Conservation (phyloP, 2,888 invertebrate genomes). For the Amiota mariae region DNA sequence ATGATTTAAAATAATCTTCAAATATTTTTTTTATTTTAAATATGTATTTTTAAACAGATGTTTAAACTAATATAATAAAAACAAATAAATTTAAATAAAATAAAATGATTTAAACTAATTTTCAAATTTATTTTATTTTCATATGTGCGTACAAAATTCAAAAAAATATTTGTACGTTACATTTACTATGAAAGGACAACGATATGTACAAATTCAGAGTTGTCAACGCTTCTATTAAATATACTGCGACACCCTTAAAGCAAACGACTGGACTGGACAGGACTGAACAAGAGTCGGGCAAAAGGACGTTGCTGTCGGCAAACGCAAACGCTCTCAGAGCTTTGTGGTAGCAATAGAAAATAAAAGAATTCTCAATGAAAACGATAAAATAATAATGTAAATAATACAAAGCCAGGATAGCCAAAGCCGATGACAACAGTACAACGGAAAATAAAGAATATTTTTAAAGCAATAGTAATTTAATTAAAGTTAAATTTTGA, state of each 20-base stretch:
- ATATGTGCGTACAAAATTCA: not conserved
- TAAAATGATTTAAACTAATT: not conserved
- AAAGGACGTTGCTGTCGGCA: conserved; percentile 65
- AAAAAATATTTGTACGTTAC: too few relatives aligned
- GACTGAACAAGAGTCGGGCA: conserved; percentile 43
- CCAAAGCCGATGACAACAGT: not conserved
- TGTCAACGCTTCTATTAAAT: not conserved
- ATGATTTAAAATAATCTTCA: not conserved
- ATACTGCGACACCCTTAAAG: not conserved
- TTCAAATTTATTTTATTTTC: not conserved
- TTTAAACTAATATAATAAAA: too few relatives aligned
- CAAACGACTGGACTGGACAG: conserved; percentile 45
- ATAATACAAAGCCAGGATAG: not conserved
- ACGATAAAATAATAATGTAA: conserved; percentile 13
- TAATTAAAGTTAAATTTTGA: not conserved
- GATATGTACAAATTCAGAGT: too few relatives aligned
- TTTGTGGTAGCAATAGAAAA: conserved; percentile 34
- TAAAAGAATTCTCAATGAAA: conserved; percentile 33
- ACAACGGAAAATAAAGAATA: conserved; percentile 4
- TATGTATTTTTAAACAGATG: not conserved
- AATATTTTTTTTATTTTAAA: conserved; percentile 2
- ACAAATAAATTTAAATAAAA: too few relatives aligned
- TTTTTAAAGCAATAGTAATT: conserved; percentile 21
- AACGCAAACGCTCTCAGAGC: conserved; percentile 35
- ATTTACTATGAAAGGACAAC: too few relatives aligned